Evolutionary conservation across 2,797 vertebrate species (phyloP).

Genomic region (Anabas testudineus): DNA sequence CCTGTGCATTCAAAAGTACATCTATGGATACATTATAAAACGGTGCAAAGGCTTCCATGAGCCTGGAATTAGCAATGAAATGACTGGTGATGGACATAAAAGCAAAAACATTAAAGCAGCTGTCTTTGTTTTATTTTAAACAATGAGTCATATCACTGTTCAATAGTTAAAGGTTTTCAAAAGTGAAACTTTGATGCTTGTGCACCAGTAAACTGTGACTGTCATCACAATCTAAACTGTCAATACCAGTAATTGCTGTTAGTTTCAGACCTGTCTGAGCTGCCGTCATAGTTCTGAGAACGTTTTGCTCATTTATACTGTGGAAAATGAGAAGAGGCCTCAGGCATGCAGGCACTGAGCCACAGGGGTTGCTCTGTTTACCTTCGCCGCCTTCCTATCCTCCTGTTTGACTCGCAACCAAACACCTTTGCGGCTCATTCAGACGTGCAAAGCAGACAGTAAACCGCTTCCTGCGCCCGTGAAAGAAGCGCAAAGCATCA

Average conservation of each 20-base stretch:
- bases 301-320: slow-evolving; percentile 18
- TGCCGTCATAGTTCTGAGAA: neutral
- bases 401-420: slow-evolving; percentile 41
- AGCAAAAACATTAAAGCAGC: slow-evolving; percentile 2
- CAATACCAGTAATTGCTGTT: no score
- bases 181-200: no score
- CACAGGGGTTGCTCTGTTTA: slow-evolving; percentile 37
- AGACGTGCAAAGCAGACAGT: slow-evolving; percentile 35
- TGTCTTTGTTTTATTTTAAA: slow-evolving; percentile 9
- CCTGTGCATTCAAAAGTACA: slow-evolving; percentile 3
- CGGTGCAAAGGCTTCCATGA: neutral
- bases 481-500: slow-evolving; percentile 56
- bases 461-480: slow-evolving; percentile 56
- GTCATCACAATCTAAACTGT: no score
- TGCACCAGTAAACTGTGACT: no score
- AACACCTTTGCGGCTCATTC: slow-evolving; percentile 53
- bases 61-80: neutral
- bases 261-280: neutral
- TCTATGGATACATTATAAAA: slow-evolving; percentile 6
- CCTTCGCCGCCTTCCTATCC: slow-evolving; percentile 16
- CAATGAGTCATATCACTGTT: neutral
- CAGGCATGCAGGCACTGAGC: slow-evolving; percentile 29
- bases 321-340: slow-evolving; percentile 29
- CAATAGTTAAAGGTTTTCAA: no score
- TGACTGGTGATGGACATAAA: slow-evolving; percentile 12